These are phyloP conservation scores for Neodiprion virginianus DNA, from an alignment of 1,140 invertebrate species.

Conservation along the genomic window DNA sequence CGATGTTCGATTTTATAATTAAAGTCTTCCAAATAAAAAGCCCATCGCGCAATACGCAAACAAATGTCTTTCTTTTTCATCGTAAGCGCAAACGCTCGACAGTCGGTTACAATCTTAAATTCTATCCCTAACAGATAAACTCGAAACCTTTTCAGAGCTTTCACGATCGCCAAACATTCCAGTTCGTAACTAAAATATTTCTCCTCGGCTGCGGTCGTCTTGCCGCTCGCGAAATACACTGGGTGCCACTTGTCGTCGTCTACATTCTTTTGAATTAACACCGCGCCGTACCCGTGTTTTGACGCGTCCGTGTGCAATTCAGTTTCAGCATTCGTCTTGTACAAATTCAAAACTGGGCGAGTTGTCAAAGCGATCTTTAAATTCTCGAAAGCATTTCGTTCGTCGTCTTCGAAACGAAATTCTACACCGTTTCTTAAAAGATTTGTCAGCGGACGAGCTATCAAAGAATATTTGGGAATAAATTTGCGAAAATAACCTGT, in stretches of 20 bases:
- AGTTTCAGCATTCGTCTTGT: conserved; percentile 12
- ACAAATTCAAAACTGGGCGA: conserved; percentile 30
- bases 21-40: conserved; percentile 22
- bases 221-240: too few relatives aligned
- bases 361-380: conserved; percentile 24
- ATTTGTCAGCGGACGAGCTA: conserved; percentile 35
- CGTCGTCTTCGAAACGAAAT: conserved; percentile 26
- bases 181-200: too few relatives aligned
- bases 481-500: conserved; percentile 39
- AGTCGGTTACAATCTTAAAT: too few relatives aligned
- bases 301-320: too few relatives aligned
- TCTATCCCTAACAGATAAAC: too few relatives aligned
- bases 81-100: conserved; percentile 25
- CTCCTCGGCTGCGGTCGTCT: too few relatives aligned
- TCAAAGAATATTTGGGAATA: conserved; percentile 30
- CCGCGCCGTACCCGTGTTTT: too few relatives aligned
- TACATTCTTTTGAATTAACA: too few relatives aligned
- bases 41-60: conserved; percentile 35
- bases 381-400: conserved; percentile 20
- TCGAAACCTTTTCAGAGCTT: too few relatives aligned
- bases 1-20: conserved; percentile 39
- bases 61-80: conserved; percentile 23
- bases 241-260: too few relatives aligned
- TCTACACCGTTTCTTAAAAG: conserved; percentile 25
- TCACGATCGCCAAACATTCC: too few relatives aligned